Evolutionary conservation across 2,113 vertebrate genomes (phyloP), one percentile per base, ranked within the genome.

Genomic region (human): DNA sequence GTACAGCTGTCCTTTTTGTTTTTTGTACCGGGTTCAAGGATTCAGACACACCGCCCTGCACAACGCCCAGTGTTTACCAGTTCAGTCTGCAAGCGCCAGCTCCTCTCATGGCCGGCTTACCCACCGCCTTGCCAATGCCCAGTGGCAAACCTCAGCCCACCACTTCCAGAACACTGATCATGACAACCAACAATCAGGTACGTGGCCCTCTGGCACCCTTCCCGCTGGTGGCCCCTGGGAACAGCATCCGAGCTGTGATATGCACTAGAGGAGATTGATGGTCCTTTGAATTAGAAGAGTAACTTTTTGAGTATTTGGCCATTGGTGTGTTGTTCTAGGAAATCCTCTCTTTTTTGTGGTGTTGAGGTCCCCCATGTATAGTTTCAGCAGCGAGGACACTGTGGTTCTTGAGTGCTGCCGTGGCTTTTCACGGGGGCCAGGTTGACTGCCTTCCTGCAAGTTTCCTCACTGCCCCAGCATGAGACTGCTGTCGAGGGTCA

Each of bases 141-240:
- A 98, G 98, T 38, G 98, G 98, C 98, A 99, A 99, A 98, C 98
- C 98, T 79, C 99, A 99, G 98, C 96, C 98, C 98, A 89, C 98
- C 40, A 92, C 98, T 75, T 93, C 99, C 85, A 98, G 99, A 98
- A 98, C 99, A 90, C 96, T 99, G 98, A 98, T 99, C 94, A 97
- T 99, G 98, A 98, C 99, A 76, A 85, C 99, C 72, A 99, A 98
- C 98, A 99, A 99, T 96, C 99, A 99, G 99, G 99, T 99, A 98
- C 0, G 25, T 52, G 92, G 96, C 27, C 1, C 6, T 16, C 3
- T 4, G 25, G 9, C 75, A 11, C 25, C 20, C 61, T 25, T 8
- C 55, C 55, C 18, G 52, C 6, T 1, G 3, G 68, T 18, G 81
- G 0, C 38, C 20, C 48, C 13, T 0, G 3, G 66, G 57, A 38